phyloP scores from a whole-genome alignment of 2,888 invertebrate genomes.

The Beris morrisii region DNA sequence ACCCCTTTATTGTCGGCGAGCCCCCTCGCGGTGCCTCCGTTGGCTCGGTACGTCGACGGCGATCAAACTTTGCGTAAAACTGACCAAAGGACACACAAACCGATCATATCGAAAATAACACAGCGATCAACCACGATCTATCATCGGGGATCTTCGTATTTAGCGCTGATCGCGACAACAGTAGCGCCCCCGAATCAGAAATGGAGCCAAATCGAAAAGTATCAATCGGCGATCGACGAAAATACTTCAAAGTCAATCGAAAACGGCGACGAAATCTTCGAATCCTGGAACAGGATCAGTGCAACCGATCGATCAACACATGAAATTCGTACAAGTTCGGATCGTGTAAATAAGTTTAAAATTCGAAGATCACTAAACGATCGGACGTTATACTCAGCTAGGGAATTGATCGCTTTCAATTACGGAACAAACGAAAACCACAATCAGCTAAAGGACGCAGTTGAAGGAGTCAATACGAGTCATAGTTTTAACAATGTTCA shows the following conservation, averaged over 20 bases:
- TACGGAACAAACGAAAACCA: not conserved
- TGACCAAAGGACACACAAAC: conserved; percentile 12
- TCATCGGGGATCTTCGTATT: no score
- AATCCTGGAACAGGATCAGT: not conserved
- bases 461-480: not conserved
- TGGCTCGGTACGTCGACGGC: conserved; percentile 15
- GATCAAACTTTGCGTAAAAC: not conserved
- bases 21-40: conserved; percentile 54
- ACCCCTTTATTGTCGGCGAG: conserved; percentile 49
- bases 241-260: conserved; percentile 40
- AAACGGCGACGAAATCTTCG: conserved; percentile 29
- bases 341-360: conserved; percentile 8
- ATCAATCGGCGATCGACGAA: conserved; percentile 35
- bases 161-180: not conserved
- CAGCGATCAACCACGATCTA: not conserved
- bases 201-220: conserved; percentile 43
- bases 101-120: not conserved
- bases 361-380: no score
- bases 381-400: not conserved
- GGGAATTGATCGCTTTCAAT: not conserved
- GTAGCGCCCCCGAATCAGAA: not conserved
- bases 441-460: not conserved
- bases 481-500: not conserved
- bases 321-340: not conserved
- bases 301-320: conserved; percentile 9